Evolutionary conservation across 2,888 invertebrate species (phyloP).

Genomic region (Theristus sp.): DNA sequence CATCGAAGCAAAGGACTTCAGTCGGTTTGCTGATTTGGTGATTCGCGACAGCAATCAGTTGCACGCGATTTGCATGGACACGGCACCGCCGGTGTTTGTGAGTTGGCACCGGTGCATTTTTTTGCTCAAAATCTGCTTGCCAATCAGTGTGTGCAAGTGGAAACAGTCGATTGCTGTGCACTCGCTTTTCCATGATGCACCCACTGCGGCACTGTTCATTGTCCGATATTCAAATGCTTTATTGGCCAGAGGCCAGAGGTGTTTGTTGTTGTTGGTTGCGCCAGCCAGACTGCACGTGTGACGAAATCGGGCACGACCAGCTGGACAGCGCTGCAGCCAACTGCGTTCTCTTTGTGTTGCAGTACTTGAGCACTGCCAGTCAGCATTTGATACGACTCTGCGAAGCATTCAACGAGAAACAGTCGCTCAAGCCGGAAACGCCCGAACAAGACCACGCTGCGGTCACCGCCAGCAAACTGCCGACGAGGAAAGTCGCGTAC

Average conservation of each 20-base stretch:
- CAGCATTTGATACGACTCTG: background rate
- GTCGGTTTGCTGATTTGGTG: slow-evolving; percentile 63
- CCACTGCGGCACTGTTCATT: no score
- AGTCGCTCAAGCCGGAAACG: background rate
- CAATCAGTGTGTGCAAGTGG: background rate
- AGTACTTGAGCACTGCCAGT: background rate
- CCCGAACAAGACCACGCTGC: background rate
- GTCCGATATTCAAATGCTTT: no score
- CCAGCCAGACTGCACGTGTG: no score
- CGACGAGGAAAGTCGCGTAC: slow-evolving; percentile 53
- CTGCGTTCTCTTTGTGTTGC: no score
- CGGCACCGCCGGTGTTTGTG: slow-evolving; percentile 58
- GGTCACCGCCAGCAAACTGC: background rate
- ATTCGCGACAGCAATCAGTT: slow-evolving; percentile 88
- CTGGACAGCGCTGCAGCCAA: no score
- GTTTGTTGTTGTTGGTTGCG: no score
- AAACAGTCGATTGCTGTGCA: no score
- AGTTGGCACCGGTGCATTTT: no score
- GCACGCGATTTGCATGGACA: slow-evolving; percentile 73
- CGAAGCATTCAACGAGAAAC: background rate
- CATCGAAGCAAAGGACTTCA: slow-evolving; percentile 52
- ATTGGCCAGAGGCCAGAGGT: no score
- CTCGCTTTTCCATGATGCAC: no score
- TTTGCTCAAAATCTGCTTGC: no score
- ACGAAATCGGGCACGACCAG: no score